These are phyloP conservation scores for Molorchus minor DNA, from an alignment of 2,888 invertebrate species.

Conservation along the genomic window DNA sequence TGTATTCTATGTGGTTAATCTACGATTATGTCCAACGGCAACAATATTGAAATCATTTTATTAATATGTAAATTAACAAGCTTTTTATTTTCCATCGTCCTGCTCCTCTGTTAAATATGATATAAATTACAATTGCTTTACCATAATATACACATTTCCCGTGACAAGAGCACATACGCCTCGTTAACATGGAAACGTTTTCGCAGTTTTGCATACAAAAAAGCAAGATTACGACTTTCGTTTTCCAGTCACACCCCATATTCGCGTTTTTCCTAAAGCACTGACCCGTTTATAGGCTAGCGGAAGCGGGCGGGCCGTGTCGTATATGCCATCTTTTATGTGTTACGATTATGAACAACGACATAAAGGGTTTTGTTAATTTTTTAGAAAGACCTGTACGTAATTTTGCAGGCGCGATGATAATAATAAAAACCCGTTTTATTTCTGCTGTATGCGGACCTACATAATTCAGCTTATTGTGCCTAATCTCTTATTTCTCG, in stretches of 20 bases:
- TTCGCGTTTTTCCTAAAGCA: slow-evolving; percentile 9
- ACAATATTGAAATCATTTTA: too few species aligned
- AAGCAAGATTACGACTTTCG: slow-evolving; percentile 17
- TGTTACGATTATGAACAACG: not conserved
- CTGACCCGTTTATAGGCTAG: not conserved
- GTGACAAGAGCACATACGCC: slow-evolving; percentile 2
- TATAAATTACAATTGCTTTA: not conserved
- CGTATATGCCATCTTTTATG: slow-evolving; percentile 2
- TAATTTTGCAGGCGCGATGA: not conserved
- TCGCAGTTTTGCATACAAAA: slow-evolving; percentile 11
- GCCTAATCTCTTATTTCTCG: too few species aligned
- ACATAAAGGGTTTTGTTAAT: not conserved
- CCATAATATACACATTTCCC: slow-evolving; percentile 1
- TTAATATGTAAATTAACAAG: too few species aligned
- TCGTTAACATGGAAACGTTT: slow-evolving; percentile 13
- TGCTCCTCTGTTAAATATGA: too few species aligned
- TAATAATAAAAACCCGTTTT: not conserved
- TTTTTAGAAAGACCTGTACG: not conserved
- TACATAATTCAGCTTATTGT: too few species aligned
- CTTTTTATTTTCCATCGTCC: not conserved
- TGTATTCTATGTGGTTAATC: too few species aligned
- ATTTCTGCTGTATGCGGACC: too few species aligned
- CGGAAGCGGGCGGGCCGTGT: not conserved
- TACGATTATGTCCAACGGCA: too few species aligned
- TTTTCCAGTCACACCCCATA: slow-evolving; percentile 19